Conservation (phyloP, 2,888 invertebrate genomes). For the Lithophane ornitopus region DNA sequence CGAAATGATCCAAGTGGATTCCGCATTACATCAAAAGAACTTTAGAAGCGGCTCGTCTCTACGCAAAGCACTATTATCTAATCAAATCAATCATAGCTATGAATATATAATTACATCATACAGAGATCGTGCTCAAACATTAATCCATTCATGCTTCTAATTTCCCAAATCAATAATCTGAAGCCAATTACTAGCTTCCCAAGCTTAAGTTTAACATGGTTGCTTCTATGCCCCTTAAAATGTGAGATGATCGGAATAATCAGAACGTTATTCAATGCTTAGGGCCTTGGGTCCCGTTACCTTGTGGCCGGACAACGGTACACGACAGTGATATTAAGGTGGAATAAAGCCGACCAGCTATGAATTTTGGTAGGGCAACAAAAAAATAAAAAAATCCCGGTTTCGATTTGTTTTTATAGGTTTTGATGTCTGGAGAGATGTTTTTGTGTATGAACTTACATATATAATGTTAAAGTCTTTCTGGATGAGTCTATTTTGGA, state of each 20-base stretch:
- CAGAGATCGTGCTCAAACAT: conserved; percentile 32
- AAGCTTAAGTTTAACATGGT: conserved; percentile 6
- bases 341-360: conserved; percentile 73
- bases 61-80: conserved; percentile 2
- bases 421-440: conserved; percentile 16
- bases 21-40: background rate
- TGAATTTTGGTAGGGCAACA: conserved; percentile 66
- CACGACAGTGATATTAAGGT: conserved; percentile 77
- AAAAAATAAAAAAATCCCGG: conserved; percentile 19
- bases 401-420: conserved; percentile 39
- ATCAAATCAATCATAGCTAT: conserved; percentile 26
- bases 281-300: conserved; percentile 85
- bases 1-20: background rate
- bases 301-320: conserved; percentile 79
- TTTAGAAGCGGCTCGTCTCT: background rate
- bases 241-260: conserved; percentile 73
- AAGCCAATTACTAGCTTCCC: conserved; percentile 32
- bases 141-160: conserved; percentile 33
- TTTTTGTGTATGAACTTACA: conserved; percentile 12
- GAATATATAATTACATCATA: conserved; percentile 32
- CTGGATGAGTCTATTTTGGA: background rate
- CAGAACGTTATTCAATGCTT: conserved; percentile 71
- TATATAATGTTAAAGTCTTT: background rate
- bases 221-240: conserved; percentile 59
- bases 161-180: conserved; percentile 44